Conservation (phyloP, 2,113 vertebrate species). For the Protomyctophum bolini region DNA sequence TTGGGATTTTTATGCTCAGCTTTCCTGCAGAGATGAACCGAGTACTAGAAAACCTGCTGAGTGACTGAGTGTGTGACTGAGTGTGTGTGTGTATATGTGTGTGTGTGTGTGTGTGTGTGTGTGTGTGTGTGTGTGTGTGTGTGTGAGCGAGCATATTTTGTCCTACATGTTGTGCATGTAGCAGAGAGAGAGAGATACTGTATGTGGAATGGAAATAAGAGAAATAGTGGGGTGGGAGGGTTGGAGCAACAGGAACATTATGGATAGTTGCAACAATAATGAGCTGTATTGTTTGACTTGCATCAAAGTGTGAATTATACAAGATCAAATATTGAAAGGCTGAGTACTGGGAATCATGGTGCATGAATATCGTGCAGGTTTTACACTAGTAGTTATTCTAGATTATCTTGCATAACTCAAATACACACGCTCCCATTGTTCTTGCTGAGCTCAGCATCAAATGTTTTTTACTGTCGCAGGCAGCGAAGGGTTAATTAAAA, state of each 20-base stretch:
- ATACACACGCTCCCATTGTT: constrained; percentile 31
- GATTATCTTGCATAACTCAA: constrained; percentile 32
- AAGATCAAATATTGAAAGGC: background rate
- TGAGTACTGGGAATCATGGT: constrained; percentile 14
- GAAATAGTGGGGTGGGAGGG: background rate
- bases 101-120: no score
- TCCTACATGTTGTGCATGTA: background rate
- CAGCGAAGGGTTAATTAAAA: constrained; percentile 46
- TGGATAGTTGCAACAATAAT: constrained; percentile 24
- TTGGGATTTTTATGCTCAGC: background rate
- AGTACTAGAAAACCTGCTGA: background rate
- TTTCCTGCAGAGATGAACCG: background rate
- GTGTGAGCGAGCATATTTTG: background rate
- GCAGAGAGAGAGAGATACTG: background rate
- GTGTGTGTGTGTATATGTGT: no score
- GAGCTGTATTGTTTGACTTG: constrained; percentile 24
- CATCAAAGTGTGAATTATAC: background rate
- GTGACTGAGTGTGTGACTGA: no score
- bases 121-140: no score
- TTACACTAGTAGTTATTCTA: constrained; percentile 19
- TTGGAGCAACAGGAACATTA: constrained; percentile 31
- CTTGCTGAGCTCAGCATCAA: constrained; percentile 32
- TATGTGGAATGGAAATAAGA: constrained; percentile 1
- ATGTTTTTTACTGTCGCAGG: background rate
- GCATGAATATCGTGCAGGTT: constrained; percentile 16